Evolutionary conservation across 1,140 invertebrate genomes (phyloP).

Genomic region (Sarcophaga peregrina): DNA sequence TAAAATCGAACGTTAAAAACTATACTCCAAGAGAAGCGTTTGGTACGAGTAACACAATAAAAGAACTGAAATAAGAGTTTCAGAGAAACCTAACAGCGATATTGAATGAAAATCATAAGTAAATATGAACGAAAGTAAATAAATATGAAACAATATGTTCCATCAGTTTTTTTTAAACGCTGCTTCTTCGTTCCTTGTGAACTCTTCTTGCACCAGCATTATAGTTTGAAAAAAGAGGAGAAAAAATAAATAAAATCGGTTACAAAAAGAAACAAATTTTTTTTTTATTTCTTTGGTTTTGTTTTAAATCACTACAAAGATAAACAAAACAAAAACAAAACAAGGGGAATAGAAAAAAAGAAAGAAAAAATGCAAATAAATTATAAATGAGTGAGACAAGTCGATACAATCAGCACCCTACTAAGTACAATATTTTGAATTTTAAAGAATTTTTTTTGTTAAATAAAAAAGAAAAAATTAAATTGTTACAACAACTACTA

Average conservation of each 20-base stretch:
- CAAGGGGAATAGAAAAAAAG: too few species aligned
- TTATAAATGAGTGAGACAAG: too few species aligned
- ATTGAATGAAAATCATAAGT: background rate
- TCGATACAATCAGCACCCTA: too few species aligned
- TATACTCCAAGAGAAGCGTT: background rate
- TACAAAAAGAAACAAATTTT: background rate
- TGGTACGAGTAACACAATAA: background rate
- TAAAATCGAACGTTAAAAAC: background rate
- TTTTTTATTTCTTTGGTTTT: background rate
- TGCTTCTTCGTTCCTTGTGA: too few species aligned
- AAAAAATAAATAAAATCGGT: background rate
- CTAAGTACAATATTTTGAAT: too few species aligned
- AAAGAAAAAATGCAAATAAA: too few species aligned
- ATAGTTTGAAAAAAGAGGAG: background rate
- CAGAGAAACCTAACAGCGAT: background rate
- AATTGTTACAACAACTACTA: too few species aligned
- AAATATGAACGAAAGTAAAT: background rate
- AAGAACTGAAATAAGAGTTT: too few species aligned
- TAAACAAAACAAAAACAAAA: background rate
- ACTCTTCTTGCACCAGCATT: background rate
- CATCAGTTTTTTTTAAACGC: background rate
- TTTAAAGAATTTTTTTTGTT: too few species aligned
- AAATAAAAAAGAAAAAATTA: too few species aligned
- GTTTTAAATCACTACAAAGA: background rate
- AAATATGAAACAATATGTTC: constrained; percentile 14